phyloP scores from a whole-genome alignment of 2,888 invertebrate species.

The Ephialtes manifestator region DNA sequence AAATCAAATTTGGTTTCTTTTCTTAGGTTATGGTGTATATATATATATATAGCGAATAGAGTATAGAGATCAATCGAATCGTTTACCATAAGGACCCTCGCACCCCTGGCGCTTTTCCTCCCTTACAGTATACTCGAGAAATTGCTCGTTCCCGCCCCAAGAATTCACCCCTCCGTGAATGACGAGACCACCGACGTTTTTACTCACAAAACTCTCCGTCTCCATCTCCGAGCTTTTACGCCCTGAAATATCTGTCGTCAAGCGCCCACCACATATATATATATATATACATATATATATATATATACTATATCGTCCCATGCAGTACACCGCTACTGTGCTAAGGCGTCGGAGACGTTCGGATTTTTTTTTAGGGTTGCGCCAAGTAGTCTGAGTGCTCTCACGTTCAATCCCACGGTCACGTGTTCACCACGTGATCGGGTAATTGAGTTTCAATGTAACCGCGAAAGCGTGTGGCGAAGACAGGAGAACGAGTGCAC shows the following conservation, averaged over 20 bases:
- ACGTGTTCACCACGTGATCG: slow-evolving; percentile 71
- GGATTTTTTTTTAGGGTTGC: slow-evolving; percentile 35
- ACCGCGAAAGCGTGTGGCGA: slow-evolving; percentile 52
- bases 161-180: slow-evolving; percentile 66
- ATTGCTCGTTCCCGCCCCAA: slow-evolving; percentile 66
- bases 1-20: slow-evolving; percentile 66
- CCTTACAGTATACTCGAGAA: slow-evolving; percentile 61
- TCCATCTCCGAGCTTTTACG: slow-evolving; percentile 46
- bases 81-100: slow-evolving; percentile 66
- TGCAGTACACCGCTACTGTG: slow-evolving; percentile 24
- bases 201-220: slow-evolving; percentile 63
- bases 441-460: slow-evolving; percentile 73
- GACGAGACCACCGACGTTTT: slow-evolving; percentile 68
- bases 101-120: slow-evolving; percentile 54
- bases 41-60: slow-evolving; percentile 45
- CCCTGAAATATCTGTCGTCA: slow-evolving; percentile 60
- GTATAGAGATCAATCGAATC: slow-evolving; percentile 66
- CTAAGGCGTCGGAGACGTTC: slow-evolving; percentile 32
- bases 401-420: slow-evolving; percentile 60
- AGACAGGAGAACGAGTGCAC: slow-evolving; percentile 9
- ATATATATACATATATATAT: too few species aligned
- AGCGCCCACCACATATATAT: slow-evolving; percentile 2
- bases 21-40: slow-evolving; percentile 37
- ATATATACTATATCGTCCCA: not conserved
- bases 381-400: slow-evolving; percentile 59